Percentiles rank a stretch among this genome's conserved stretches.
phyloP scores from a whole-genome alignment of 2,888 invertebrate species.

The Scaptodrosophila latifasciaeformis region DNA sequence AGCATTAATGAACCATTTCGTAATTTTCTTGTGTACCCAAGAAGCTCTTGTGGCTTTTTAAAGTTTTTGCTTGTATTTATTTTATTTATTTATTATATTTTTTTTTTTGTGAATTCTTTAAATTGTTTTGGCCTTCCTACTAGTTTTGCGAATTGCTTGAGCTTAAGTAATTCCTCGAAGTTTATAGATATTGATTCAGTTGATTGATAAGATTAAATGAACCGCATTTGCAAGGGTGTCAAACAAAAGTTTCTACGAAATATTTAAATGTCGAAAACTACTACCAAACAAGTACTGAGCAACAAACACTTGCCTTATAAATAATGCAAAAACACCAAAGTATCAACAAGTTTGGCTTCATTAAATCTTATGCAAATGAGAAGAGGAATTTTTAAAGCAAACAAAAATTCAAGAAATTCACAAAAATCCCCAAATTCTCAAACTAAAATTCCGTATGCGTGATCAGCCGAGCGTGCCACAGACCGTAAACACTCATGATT shows the following conservation, averaged over 20 bases:
- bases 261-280: too few species aligned
- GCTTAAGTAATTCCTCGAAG: neutral
- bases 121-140: neutral
- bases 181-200: constrained; percentile 1
- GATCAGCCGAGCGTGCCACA: too few species aligned
- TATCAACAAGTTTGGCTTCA: too few species aligned
- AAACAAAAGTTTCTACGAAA: constrained; percentile 20
- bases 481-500: too few species aligned
- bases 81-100: neutral
- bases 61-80: neutral
- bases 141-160: neutral
- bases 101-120: neutral
- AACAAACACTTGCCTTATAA: too few species aligned
- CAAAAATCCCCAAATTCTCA: constrained; percentile 1
- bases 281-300: too few species aligned
- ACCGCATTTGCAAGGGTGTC: constrained; percentile 27
- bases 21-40: constrained; percentile 28
- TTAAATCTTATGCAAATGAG: constrained; percentile 35
- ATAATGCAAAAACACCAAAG: too few species aligned
- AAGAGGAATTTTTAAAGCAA: constrained; percentile 9
- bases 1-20: constrained; percentile 60
- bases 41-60: constrained; percentile 30
- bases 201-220: constrained; percentile 2
- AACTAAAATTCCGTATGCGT: constrained; percentile 30
- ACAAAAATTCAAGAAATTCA: constrained; percentile 6